Evolutionary conservation across 2,113 vertebrate species (phyloP).

Genomic region (Cottus gobio): DNA sequence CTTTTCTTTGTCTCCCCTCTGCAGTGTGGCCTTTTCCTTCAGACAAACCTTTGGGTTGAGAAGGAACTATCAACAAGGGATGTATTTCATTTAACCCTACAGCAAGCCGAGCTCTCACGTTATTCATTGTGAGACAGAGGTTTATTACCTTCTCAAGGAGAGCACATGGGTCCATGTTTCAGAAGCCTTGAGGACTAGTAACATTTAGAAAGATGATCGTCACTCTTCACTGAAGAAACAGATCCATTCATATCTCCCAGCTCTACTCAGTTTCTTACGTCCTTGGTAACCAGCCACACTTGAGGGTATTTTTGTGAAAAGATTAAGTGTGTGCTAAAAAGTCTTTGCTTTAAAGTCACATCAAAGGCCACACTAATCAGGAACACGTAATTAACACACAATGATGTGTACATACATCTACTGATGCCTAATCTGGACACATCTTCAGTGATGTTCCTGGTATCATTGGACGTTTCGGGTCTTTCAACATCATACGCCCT

Average conservation of each 20-base stretch:
- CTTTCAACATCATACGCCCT: too few relatives aligned
- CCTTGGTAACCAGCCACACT: slow-evolving; percentile 42
- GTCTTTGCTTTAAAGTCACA: neutral
- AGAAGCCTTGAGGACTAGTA: slow-evolving; percentile 71
- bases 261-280: slow-evolving; percentile 27
- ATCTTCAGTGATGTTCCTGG: too few relatives aligned
- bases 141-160: slow-evolving; percentile 77
- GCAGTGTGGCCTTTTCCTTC: slow-evolving; percentile 74
- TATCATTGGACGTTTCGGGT: too few relatives aligned
- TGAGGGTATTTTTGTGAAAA: slow-evolving; percentile 41
- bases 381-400: neutral
- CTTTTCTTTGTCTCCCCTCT: slow-evolving; percentile 68
- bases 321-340: slow-evolving; percentile 31
- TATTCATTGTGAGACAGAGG: slow-evolving; percentile 71
- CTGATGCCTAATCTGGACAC: too few relatives aligned
- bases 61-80: slow-evolving; percentile 66
- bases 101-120: slow-evolving; percentile 62
- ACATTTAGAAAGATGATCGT: slow-evolving; percentile 65
- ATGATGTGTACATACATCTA: too few relatives aligned
- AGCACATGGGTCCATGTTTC: slow-evolving; percentile 71
- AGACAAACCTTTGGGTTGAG: slow-evolving; percentile 75
- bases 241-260: slow-evolving; percentile 64
- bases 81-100: slow-evolving; percentile 68
- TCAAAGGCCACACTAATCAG: neutral
- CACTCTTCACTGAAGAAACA: slow-evolving; percentile 67